Percentiles rank a stretch among this genome's conserved stretches.
Evolutionary conservation across 2,113 vertebrate genomes (phyloP).

Genomic region (Leuciscus idus): DNA sequence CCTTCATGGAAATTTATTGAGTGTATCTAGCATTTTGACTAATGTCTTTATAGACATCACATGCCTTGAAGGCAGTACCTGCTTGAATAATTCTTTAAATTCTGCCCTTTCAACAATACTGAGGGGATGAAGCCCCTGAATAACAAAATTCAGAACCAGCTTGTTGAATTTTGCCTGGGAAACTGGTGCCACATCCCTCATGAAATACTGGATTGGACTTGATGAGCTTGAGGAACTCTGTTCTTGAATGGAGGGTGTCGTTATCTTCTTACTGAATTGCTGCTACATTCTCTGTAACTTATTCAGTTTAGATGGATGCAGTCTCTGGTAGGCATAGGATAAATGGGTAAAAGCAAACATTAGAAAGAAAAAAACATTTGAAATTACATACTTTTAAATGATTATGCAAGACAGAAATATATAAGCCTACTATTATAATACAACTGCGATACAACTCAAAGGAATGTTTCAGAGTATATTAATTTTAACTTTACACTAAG

Average conservation of each 20-base stretch:
- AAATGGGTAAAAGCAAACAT: background rate
- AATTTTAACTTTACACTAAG: too few relatives aligned
- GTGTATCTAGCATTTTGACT: background rate
- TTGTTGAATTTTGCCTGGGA: too few relatives aligned
- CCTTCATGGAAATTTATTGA: background rate
- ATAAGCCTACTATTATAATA: background rate
- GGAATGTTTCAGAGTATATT: too few relatives aligned
- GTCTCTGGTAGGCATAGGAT: background rate
- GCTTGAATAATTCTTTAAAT: background rate
- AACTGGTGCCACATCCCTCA: too few relatives aligned
- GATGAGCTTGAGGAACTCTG: background rate
- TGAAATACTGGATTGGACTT: background rate
- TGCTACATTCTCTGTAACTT: background rate
- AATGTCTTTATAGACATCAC: slow-evolving; percentile 1
- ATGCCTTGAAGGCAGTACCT: background rate
- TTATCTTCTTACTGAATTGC: background rate
- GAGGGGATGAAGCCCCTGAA: background rate
- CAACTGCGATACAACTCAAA: too few relatives aligned
- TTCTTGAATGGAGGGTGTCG: background rate
- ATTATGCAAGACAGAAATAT: background rate
- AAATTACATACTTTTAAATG: background rate
- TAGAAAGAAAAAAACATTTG: too few relatives aligned
- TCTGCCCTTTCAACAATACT: background rate
- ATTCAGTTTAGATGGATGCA: background rate
- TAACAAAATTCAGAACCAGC: background rate